phyloP scores from a whole-genome alignment of 1,140 invertebrate species.

The Pseudachorutes palmiensis region DNA sequence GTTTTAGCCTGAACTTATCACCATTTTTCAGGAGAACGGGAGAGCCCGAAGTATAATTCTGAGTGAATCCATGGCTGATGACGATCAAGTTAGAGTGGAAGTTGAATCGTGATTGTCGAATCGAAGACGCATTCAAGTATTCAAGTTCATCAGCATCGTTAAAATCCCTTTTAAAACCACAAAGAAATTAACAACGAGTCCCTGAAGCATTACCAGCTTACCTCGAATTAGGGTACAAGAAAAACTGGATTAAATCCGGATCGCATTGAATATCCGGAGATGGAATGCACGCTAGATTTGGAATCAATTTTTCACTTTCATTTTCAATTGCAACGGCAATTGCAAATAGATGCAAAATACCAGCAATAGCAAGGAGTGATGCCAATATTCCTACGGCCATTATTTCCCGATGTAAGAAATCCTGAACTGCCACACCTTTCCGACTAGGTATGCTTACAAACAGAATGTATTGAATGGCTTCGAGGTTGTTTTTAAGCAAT shows the following conservation, averaged over 20 bases:
- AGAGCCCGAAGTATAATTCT: not conserved
- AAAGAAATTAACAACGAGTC: not conserved
- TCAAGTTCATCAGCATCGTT: slow-evolving; percentile 3
- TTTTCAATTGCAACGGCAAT: too few relatives aligned
- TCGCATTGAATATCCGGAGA: not conserved
- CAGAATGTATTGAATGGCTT: too few relatives aligned
- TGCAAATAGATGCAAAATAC: too few relatives aligned
- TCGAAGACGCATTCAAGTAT: not conserved
- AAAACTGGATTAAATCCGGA: not conserved
- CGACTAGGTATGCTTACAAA: too few relatives aligned
- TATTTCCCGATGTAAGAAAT: too few relatives aligned
- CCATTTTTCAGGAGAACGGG: slow-evolving; percentile 11
- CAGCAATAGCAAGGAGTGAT: too few relatives aligned
- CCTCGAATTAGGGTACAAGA: not conserved
- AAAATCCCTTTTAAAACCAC: not conserved
- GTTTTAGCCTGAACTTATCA: too few relatives aligned
- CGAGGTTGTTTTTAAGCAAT: too few relatives aligned
- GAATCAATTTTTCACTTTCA: too few relatives aligned
- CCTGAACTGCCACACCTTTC: too few relatives aligned
- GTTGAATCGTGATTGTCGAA: not conserved
- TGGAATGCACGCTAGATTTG: not conserved
- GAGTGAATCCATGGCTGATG: slow-evolving; percentile 11
- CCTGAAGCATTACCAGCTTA: not conserved
- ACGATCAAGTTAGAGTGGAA: not conserved
- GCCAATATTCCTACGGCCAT: too few relatives aligned